phyloP scores from a whole-genome alignment of 1,140 invertebrate genomes.

The Asbolus verrucosus region DNA sequence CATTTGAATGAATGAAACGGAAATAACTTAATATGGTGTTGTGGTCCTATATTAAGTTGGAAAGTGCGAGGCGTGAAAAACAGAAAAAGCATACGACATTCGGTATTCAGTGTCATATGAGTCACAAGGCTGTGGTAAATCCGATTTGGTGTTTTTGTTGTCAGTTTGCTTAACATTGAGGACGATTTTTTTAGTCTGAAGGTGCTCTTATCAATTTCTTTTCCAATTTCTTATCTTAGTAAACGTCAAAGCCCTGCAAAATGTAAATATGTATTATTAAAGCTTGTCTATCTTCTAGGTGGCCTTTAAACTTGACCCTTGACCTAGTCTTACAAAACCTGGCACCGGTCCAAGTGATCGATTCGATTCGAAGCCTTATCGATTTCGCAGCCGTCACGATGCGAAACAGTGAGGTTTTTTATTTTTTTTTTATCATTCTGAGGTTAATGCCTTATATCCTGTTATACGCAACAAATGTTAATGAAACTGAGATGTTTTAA shows the following conservation, averaged over 20 bases:
- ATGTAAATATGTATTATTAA: constrained; percentile 4
- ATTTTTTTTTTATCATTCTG: not conserved
- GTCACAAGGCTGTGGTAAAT: constrained; percentile 10
- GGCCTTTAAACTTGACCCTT: constrained; percentile 39
- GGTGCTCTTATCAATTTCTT: constrained; percentile 5
- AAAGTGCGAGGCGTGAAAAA: constrained; percentile 27
- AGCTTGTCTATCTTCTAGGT: no score
- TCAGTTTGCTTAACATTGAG: not conserved
- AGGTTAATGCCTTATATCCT: constrained; percentile 40
- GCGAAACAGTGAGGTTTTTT: constrained; percentile 1
- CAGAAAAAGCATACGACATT: constrained; percentile 16
- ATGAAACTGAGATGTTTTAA: constrained; percentile 28
- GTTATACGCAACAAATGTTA: constrained; percentile 33
- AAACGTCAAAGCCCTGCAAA: not conserved
- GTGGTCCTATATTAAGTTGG: no score
- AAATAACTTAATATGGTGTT: constrained; percentile 29
- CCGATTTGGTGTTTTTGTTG: not conserved
- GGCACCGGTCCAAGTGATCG: constrained; percentile 31
- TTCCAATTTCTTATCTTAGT: no score
- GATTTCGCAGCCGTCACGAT: constrained; percentile 15
- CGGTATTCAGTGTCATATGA: constrained; percentile 27
- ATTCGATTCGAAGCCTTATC: constrained; percentile 17
- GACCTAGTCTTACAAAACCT: constrained; percentile 25
- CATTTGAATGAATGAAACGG: constrained; percentile 29
- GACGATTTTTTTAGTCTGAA: constrained; percentile 5